A percentile compares a stretch with the other conserved stretches of the same genome.
These are phyloP conservation scores for Palythoa caribaeorum DNA, from an alignment of 92 coral and sea anemone genomes.

Conservation along the genomic window DNA sequence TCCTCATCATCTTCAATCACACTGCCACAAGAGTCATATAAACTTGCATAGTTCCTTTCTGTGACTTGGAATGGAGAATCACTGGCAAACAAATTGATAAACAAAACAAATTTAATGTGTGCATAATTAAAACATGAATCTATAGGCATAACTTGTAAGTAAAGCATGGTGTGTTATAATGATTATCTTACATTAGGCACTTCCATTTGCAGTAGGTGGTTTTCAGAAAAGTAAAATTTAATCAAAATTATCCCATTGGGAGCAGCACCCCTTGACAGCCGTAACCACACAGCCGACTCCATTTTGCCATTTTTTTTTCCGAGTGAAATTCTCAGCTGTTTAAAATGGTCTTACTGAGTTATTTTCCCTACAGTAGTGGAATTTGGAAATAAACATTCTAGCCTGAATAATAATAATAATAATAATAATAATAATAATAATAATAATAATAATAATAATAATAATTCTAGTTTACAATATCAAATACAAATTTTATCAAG, in stretches of 20 bases:
- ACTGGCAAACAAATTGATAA: constrained; percentile 1
- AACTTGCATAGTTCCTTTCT: constrained; percentile 22
- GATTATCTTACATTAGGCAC: constrained; percentile 4
- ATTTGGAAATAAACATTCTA: background rate
- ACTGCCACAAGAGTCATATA: constrained; percentile 6
- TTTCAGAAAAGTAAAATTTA: background rate
- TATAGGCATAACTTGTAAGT: constrained; percentile 1
- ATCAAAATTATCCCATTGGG: background rate
- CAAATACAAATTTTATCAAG: no score
- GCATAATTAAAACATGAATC: constrained; percentile 4
- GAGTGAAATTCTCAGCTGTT: constrained; percentile 5
- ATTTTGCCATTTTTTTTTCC: background rate
- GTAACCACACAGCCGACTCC: constrained; percentile 1
- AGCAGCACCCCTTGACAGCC: constrained; percentile 4
- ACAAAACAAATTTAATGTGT: background rate
- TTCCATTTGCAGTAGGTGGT: constrained; percentile 9
- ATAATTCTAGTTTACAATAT: no score
- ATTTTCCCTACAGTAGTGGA: background rate
- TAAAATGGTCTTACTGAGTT: constrained; percentile 5
- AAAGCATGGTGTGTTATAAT: background rate
- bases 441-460: no score
- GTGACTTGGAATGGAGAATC: constrained; percentile 35
- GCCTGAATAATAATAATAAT: background rate
- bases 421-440: no score
- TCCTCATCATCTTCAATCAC: constrained; percentile 28